A percentile compares a stretch with the other conserved stretches of the same genome.
These are phyloP conservation scores for Ellobium chinense DNA, from an alignment of 2,888 invertebrate genomes.

Conservation along the genomic window DNA sequence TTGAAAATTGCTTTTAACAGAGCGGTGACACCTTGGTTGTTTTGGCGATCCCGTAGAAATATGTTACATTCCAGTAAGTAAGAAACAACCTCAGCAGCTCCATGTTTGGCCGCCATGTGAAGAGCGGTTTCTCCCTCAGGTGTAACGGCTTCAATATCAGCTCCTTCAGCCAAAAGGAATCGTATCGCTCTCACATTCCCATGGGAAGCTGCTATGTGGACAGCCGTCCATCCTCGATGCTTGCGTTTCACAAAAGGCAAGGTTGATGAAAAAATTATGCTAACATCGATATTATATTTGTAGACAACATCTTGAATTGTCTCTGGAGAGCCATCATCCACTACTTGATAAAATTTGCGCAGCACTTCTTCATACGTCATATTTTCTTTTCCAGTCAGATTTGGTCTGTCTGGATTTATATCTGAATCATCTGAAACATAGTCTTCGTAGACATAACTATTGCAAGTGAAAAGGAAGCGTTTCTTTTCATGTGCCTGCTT, in stretches of 20 bases:
- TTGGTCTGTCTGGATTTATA: neutral
- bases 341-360: conserved; percentile 56
- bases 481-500: neutral
- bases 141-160: conserved; percentile 56
- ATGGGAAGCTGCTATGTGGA: conserved; percentile 60
- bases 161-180: conserved; percentile 59
- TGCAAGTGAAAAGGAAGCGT: neutral
- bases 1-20: conserved; percentile 64
- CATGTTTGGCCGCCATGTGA: conserved; percentile 67
- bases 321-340: conserved; percentile 57
- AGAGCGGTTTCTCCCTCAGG: conserved; percentile 64
- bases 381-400: conserved; percentile 19
- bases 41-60: conserved; percentile 59
- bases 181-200: conserved; percentile 54
- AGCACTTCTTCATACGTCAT: neutral
- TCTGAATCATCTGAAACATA: neutral
- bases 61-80: conserved; percentile 57
- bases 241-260: conserved; percentile 56
- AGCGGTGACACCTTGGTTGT: conserved; percentile 68
- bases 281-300: conserved; percentile 54
- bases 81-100: conserved; percentile 58
- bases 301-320: conserved; percentile 52
- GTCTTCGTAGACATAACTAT: neutral
- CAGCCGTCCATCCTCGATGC: conserved; percentile 57
- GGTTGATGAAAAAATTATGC: conserved; percentile 58